phyloP scores from a whole-genome alignment of 2,113 vertebrate species.

The Phasianus colchicus region DNA sequence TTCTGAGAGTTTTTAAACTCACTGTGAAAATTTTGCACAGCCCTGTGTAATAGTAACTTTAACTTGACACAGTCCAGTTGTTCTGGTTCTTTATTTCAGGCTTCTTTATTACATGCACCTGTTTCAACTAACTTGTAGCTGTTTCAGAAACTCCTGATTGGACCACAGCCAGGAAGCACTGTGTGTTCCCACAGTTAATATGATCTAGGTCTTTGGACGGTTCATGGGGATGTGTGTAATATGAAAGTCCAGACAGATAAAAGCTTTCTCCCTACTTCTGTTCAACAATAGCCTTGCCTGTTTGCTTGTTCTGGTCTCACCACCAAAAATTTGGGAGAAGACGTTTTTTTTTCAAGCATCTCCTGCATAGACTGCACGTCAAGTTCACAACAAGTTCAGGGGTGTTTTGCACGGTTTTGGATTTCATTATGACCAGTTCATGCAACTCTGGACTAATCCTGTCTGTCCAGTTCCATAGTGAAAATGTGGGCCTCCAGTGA shows the following conservation, averaged over 20 bases:
- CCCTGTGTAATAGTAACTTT: conserved; percentile 56
- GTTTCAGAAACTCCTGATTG: conserved; percentile 68
- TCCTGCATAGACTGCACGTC: not conserved
- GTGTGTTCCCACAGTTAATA: conserved; percentile 68
- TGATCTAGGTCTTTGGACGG: conserved; percentile 48
- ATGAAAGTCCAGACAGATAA: conserved; percentile 66
- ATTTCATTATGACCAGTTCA: conserved; percentile 53
- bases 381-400: conserved; percentile 41
- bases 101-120: conserved; percentile 78
- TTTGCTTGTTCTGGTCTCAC: conserved; percentile 9
- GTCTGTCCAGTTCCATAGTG: conserved; percentile 51
- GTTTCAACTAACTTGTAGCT: conserved; percentile 66
- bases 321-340: conserved; percentile 12
- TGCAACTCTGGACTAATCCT: conserved; percentile 48
- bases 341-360: not conserved
- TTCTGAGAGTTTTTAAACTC: conserved; percentile 33
- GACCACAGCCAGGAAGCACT: conserved; percentile 49
- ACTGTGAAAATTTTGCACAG: conserved; percentile 45
- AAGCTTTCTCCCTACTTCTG: conserved; percentile 33
- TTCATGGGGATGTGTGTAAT: conserved; percentile 42
- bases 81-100: conserved; percentile 73
- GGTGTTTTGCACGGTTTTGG: conserved; percentile 47
- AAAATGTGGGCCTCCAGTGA: conserved; percentile 46
- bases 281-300: not conserved
- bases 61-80: conserved; percentile 71